Conservation (phyloP, 2,113 vertebrate species). For the Camelus dromedarius region DNA sequence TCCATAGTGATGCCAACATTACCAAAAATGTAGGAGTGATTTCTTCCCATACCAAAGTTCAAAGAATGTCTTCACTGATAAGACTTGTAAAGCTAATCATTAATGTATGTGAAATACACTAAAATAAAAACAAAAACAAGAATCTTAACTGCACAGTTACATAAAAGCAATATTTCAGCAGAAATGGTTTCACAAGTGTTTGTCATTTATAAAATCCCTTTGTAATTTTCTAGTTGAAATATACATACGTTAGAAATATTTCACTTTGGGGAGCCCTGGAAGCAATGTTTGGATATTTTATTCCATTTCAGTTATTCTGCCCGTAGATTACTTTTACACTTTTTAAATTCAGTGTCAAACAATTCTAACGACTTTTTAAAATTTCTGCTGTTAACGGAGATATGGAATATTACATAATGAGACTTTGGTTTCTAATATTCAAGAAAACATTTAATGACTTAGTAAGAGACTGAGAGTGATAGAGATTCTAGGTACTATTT, state of each 20-base stretch:
- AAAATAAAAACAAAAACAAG: neutral
- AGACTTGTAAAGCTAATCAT: conserved; percentile 7
- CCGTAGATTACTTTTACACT: neutral
- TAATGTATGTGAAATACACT: neutral
- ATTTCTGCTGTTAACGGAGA: conserved; percentile 11
- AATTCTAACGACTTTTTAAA: neutral
- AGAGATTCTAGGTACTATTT: neutral
- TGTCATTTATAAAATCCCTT: neutral
- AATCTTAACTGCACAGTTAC: neutral
- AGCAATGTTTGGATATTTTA: conserved; percentile 50
- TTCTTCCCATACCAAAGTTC: neutral
- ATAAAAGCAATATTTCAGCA: neutral
- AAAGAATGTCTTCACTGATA: conserved; percentile 52
- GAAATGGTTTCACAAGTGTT: neutral
- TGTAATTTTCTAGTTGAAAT: neutral
- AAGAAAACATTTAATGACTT: conserved; percentile 14
- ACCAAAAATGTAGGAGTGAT: neutral
- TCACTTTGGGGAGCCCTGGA: neutral
- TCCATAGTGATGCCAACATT: conserved; percentile 22
- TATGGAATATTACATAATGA: neutral
- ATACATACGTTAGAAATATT: conserved; percentile 8
- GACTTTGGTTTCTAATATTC: conserved; percentile 30
- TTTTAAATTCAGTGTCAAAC: conserved; percentile 46
- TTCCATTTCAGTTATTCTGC: conserved; percentile 3
- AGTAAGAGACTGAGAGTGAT: neutral